phyloP scores from a whole-genome alignment of 1,140 invertebrate species.

The Brachionus manjavacas region DNA sequence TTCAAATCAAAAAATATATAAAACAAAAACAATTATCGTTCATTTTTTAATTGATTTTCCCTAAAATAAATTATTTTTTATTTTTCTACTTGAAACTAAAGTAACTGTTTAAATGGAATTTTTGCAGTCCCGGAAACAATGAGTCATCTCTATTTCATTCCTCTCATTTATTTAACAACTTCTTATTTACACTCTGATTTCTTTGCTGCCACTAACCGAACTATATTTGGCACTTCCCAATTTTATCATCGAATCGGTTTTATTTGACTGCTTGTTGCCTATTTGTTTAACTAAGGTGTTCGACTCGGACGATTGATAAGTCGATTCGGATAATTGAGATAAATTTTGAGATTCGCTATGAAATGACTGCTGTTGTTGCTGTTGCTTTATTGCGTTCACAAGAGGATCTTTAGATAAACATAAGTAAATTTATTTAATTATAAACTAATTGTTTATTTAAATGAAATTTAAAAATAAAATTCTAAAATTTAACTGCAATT shows the following conservation, averaged over 20 bases:
- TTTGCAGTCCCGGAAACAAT: not conserved
- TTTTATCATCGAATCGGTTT: not conserved
- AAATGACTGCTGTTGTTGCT: not conserved
- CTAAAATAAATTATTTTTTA: not conserved
- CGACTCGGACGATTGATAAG: conserved; percentile 9
- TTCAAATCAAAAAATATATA: not conserved
- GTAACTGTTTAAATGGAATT: too few relatives aligned
- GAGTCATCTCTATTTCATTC: too few relatives aligned
- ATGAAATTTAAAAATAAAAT: too few relatives aligned
- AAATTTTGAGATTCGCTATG: not conserved
- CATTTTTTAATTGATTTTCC: not conserved
- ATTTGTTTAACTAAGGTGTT: not conserved
- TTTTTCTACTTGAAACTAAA: not conserved
- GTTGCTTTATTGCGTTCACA: not conserved
- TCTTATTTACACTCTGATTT: conserved; percentile 14
- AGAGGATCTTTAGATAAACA: not conserved
- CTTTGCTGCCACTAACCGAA: not conserved
- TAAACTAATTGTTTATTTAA: too few relatives aligned
- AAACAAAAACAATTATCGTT: conserved; percentile 1
- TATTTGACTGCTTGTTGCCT: not conserved
- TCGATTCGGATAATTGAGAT: conserved; percentile 3
- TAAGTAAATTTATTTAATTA: too few relatives aligned
- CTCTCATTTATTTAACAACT: not conserved
- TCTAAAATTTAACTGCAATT: too few relatives aligned
- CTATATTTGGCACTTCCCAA: not conserved